Evolutionary conservation across 2,797 vertebrate genomes (phyloP).

Genomic region (Gymnoscopelus microlampas): DNA sequence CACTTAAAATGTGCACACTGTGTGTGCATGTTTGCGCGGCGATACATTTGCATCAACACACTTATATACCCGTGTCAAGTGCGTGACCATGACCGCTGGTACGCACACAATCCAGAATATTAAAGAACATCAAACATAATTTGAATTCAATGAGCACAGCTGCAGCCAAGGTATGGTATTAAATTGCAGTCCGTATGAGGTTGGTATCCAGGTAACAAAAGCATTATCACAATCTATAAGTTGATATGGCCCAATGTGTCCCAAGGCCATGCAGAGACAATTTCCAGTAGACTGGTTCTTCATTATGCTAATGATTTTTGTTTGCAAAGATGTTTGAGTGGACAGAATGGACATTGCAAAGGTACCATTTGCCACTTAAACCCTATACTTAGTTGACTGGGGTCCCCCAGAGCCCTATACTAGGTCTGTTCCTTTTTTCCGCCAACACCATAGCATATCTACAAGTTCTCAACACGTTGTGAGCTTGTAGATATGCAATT

Average conservation of each 20-base stretch:
- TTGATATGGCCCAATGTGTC: slow-evolving; percentile 31
- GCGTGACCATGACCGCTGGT: slow-evolving; percentile 47
- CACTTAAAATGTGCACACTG: slow-evolving; percentile 46
- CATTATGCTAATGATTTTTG: background rate
- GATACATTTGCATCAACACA: slow-evolving; percentile 50
- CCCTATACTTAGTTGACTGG: no score
- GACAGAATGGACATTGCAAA: no score
- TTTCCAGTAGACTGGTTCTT: slow-evolving; percentile 7
- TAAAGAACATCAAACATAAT: slow-evolving; percentile 59
- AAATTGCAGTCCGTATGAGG: slow-evolving; percentile 55
- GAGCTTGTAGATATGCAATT: no score
- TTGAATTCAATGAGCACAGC: slow-evolving; percentile 63
- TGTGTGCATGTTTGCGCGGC: slow-evolving; percentile 17
- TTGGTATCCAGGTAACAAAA: slow-evolving; percentile 75
- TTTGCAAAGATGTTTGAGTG: background rate
- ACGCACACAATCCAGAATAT: slow-evolving; percentile 44
- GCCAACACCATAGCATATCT: no score
- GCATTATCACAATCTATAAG: slow-evolving; percentile 59
- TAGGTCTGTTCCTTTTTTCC: no score
- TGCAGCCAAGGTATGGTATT: slow-evolving; percentile 51
- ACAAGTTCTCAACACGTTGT: no score
- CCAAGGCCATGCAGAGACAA: slow-evolving; percentile 23
- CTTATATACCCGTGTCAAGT: slow-evolving; percentile 25
- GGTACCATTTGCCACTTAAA: no score
- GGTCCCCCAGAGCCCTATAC: no score